These are phyloP conservation scores for Sycophila sp. DNA, from an alignment of 1,140 invertebrate species.

Conservation along the genomic window DNA sequence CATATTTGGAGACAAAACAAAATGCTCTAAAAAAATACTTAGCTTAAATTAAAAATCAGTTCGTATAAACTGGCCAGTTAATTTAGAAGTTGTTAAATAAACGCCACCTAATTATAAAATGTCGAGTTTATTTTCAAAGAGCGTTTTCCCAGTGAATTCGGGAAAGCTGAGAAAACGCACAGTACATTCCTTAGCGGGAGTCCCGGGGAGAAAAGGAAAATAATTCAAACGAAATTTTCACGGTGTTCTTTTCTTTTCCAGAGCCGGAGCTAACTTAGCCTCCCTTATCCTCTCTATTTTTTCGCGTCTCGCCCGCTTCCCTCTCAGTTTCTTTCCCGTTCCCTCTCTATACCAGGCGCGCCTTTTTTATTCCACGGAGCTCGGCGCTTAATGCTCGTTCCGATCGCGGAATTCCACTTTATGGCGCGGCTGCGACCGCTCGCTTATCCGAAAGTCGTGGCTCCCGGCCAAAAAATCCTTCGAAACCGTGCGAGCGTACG, in stretches of 20 bases:
- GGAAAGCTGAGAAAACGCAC: no score
- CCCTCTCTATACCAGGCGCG: neutral
- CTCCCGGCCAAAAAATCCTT: constrained; percentile 22
- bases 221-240: neutral
- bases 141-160: no score
- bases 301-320: neutral
- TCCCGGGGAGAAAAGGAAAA: no score
- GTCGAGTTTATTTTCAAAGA: no score
- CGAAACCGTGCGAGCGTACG: neutral
- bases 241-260: neutral
- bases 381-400: constrained; percentile 17
- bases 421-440: constrained; percentile 20
- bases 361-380: neutral
- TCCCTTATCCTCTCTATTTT: neutral
- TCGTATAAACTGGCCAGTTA: no score
- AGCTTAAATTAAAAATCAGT: no score
- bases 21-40: no score
- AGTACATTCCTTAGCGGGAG: no score
- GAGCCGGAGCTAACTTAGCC: neutral
- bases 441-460: constrained; percentile 11
- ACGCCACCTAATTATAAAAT: no score
- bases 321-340: neutral
- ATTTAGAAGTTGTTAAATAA: no score
- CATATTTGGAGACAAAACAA: no score
- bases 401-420: constrained; percentile 34